Percentiles rank a stretch among this genome's conserved stretches.
Evolutionary conservation across 2,888 invertebrate species (phyloP).

Genomic region (Campoplex nolae): DNA sequence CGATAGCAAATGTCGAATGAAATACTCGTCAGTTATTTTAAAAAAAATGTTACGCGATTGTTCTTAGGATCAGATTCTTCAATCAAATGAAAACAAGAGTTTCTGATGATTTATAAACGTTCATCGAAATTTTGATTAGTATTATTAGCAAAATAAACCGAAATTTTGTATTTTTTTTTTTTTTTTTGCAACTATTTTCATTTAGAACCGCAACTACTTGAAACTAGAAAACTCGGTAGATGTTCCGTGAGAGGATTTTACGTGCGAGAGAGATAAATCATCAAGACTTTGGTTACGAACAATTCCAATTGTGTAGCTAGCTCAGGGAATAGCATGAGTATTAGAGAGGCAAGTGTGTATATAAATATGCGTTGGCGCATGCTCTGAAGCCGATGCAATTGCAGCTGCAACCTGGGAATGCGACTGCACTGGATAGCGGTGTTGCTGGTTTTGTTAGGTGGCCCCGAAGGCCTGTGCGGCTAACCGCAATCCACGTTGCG

Average conservation of each 20-base stretch:
- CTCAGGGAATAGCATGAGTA: constrained; percentile 31
- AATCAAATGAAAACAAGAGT: background rate
- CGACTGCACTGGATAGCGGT: constrained; percentile 66
- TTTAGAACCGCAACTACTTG: background rate
- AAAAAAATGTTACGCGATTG: background rate
- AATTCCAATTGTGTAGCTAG: constrained; percentile 39
- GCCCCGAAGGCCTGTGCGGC: constrained; percentile 69
- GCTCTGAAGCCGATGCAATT: constrained; percentile 57
- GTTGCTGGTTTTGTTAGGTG: constrained; percentile 68
- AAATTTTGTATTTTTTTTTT: background rate
- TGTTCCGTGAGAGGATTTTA: constrained; percentile 10
- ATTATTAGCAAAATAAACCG: background rate
- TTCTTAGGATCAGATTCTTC: background rate
- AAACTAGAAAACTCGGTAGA: background rate
- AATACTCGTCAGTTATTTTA: too few species aligned
- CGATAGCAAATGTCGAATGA: too few species aligned
- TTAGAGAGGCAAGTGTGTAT: constrained; percentile 3
- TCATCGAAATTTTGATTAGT: background rate
- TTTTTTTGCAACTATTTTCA: background rate
- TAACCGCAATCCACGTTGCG: constrained; percentile 77
- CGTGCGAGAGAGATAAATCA: constrained; percentile 1
- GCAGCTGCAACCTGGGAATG: constrained; percentile 70
- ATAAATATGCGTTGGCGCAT: constrained; percentile 39
- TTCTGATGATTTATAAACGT: background rate
- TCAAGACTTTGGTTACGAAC: constrained; percentile 33